These are phyloP conservation scores for Apodemus speciosus DNA, from an alignment of 2,113 vertebrate genomes.

Conservation along the genomic window DNA sequence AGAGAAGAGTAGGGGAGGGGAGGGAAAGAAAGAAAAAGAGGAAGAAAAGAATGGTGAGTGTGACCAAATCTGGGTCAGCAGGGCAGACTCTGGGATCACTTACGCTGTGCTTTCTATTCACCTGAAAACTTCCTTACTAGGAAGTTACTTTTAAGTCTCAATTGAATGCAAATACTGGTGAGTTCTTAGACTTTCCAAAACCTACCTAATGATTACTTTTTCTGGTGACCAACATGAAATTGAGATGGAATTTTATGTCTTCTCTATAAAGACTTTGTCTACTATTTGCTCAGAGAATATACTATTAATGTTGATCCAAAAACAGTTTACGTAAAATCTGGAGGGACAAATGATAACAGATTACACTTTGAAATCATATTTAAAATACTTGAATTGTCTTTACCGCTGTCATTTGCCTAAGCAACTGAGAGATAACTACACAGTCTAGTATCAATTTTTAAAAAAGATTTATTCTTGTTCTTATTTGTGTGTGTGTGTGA, in stretches of 20 bases:
- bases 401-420: not conserved
- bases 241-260: slow-evolving; percentile 29
- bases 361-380: slow-evolving; percentile 24
- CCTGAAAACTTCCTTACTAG: slow-evolving; percentile 1
- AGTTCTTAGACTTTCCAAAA: slow-evolving; percentile 28
- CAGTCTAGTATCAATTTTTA: not conserved
- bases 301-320: slow-evolving; percentile 16
- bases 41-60: not conserved
- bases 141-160: slow-evolving; percentile 44
- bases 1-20: not conserved
- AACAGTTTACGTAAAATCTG: not conserved
- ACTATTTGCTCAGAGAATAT: slow-evolving; percentile 2
- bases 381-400: slow-evolving; percentile 15
- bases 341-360: not conserved
- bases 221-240: not conserved
- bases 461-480: not conserved
- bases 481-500: not conserved
- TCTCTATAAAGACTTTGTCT: not conserved
- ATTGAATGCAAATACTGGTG: not conserved
- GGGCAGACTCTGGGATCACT: not conserved
- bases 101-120: not conserved
- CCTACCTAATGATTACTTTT: not conserved
- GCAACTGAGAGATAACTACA: slow-evolving; percentile 41
- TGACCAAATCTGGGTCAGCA: not conserved
- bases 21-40: not conserved